Evolutionary conservation across 1,140 invertebrate genomes (phyloP), one percentile per base, ranked within the genome.

Genomic region (Maconellicoccus hirsutus): DNA sequence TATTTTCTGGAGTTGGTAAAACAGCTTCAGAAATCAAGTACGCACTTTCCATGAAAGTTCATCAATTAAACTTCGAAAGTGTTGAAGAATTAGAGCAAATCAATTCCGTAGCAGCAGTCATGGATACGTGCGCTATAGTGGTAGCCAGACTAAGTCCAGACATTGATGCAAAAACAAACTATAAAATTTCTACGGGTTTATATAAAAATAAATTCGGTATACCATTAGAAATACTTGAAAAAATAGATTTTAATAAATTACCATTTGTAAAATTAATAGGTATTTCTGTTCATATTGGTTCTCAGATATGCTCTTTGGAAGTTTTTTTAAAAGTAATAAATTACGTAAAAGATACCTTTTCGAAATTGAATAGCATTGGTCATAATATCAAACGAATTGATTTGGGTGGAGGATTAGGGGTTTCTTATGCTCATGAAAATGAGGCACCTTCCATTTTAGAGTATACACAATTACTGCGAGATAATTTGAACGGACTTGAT

Each of bases 361-460:
- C 70, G 8, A 69, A 73, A n/a, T 71, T 79, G 71, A 73, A 71
- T 26, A 66, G 69, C n/a, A 70, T 66, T 4, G 76, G 75, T 3
- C 75, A 77, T 38, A 10, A 3, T 4, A 21, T 73, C 10, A 29
- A 73, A 38, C 7, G 72, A 8, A 33, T 81, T 6, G 78, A 82
- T 74, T 73, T 82, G 26, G 81, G 81, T 1, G 81, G 81, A 21
- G 80, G 80, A 16, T 74, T 82, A 22, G 79, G 77, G 8, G 79
- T 81, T 14, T 74, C 77, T 71, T 80, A 81, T 52, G 19, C 42
- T 16, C 42, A 71, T 33, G 25, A 73, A 70, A n/a, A 66, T 25
- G 22, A 29, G 3, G 21, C 70, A 4, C 70, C 72, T 7, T 70
- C 73, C 39, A 42, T 73, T 69, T n/a, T 63, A 69, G 59, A 66